A percentile compares a stretch with the other conserved stretches of the same genome.
These are phyloP conservation scores for Zelleria hepariella DNA, from an alignment of 2,888 invertebrate species.

Conservation along the genomic window DNA sequence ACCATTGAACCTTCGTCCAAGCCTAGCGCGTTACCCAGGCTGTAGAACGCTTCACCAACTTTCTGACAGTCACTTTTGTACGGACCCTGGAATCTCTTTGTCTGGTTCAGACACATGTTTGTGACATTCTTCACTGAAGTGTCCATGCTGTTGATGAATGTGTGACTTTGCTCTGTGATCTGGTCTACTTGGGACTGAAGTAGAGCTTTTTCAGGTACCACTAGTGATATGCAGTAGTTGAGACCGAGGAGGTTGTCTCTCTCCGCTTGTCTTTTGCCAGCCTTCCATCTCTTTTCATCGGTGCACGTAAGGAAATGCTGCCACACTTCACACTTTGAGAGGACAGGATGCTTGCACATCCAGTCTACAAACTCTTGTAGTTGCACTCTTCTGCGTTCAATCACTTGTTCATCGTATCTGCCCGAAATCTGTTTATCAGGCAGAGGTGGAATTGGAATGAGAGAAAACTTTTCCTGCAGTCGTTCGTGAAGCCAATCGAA, in stretches of 20 bases:
- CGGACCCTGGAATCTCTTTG: constrained; percentile 86
- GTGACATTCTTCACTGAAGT: constrained; percentile 87
- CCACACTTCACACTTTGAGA: constrained; percentile 94
- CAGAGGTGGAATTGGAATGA: constrained; percentile 95
- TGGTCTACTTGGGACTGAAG: constrained; percentile 82
- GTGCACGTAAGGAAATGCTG: constrained; percentile 97
- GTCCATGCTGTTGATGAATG: constrained; percentile 89
- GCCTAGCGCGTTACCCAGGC: constrained; percentile 86
- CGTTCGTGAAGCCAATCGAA: constrained; percentile 99
- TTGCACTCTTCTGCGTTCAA: constrained; percentile 93
- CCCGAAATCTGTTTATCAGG: constrained; percentile 99
- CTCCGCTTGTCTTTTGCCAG: constrained; percentile 95
- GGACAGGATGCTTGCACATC: constrained; percentile 96
- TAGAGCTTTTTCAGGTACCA: constrained; percentile 85
- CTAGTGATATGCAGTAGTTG: constrained; percentile 91
- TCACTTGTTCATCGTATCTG: constrained; percentile 96
- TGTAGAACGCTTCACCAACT: constrained; percentile 88
- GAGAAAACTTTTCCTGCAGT: constrained; percentile 92
- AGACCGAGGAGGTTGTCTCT: constrained; percentile 92
- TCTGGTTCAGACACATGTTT: constrained; percentile 85
- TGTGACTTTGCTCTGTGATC: constrained; percentile 86
- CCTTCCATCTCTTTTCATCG: constrained; percentile 98
- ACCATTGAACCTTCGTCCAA: constrained; percentile 79
- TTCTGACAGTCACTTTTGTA: constrained; percentile 93
- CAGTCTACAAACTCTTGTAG: constrained; percentile 97